Evolutionary conservation across 1,140 invertebrate genomes (phyloP).

Genomic region (Phymastichus coffea): DNA sequence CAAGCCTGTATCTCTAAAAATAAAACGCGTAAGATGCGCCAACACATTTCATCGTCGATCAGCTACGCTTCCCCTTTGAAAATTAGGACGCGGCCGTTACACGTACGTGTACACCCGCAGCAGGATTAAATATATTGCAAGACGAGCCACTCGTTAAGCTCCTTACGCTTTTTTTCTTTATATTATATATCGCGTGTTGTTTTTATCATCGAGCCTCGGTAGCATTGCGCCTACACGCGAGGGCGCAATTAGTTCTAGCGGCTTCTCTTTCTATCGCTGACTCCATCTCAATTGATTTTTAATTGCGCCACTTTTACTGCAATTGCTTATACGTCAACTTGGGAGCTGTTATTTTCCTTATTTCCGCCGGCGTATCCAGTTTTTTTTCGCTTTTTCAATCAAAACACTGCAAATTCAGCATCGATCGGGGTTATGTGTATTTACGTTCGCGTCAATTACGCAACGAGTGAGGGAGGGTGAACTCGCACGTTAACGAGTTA

Average conservation of each 20-base stretch:
- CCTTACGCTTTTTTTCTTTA: background rate
- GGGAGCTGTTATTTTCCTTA: background rate
- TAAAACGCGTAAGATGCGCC: too few relatives aligned
- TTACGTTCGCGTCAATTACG: background rate
- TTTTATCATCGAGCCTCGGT: background rate
- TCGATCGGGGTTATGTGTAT: background rate
- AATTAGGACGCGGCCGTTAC: background rate
- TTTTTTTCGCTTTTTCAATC: background rate
- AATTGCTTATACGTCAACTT: too few relatives aligned
- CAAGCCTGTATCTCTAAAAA: too few relatives aligned
- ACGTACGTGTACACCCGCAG: too few relatives aligned
- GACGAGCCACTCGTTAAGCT: background rate
- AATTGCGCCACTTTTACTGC: slow-evolving; percentile 8
- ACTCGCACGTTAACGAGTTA: slow-evolving; percentile 18
- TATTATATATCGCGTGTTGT: background rate
- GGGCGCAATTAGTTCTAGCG: slow-evolving; percentile 15
- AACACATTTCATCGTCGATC: too few relatives aligned
- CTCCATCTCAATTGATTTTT: slow-evolving; percentile 19
- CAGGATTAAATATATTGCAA: too few relatives aligned
- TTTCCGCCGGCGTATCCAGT: background rate
- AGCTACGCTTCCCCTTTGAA: background rate
- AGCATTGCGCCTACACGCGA: too few relatives aligned
- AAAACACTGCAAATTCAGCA: background rate
- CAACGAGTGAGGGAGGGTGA: too few relatives aligned
- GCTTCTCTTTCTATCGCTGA: too few relatives aligned